Base-by-base conservation (phyloP, 2,113 vertebrate genomes). In the Thunnus maccoyii region DNA sequence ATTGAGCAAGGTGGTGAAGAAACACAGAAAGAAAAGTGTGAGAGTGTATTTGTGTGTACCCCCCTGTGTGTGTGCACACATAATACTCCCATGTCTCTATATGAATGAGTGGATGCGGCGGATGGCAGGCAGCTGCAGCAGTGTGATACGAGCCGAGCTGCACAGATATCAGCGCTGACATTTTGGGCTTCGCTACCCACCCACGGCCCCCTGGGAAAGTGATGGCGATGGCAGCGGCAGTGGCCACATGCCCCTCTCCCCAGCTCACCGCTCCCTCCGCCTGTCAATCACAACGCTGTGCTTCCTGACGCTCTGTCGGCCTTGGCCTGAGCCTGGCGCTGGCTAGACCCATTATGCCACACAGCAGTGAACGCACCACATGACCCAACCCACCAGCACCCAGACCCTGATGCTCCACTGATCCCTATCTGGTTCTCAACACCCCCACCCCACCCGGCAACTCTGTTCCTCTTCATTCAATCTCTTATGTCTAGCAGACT, bases 81-180 rank as follows among this genome's bases (percentile, higher is more conserved):
- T 54, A 51, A 83, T 80, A 58, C 76, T 80, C 86, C 82, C 73
- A 71, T 86, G 87, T 85, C 80, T 84, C 83, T 84, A 48, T 86
- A 87, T 93, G 92, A 91, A 89, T 89, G 91, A 88, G 88, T 86
- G 84, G 83, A 86, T 74, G 83, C 5, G 48, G 86, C 75, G 85
- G 85, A 88, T 89, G 75, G 88, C 81, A 91, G 89, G 89, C 92
- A 86, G 91, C 91, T 94, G 93, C 90, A 94, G 89, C 71, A 58
- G 91, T 88, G 86, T 83, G 91, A 93, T 94, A 95, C 84, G 83
- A 92, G 86, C 84, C 50, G 72, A 92, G 92, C 89, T 57, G 88
- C 88, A 86, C 84, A 87, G 94, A 93, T 96, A 94, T 95, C 87
- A 83, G 63, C 70, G 27, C 92, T 96, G 96, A 96, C 96, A 97